Percentiles rank a stretch among this genome's conserved stretches.
These are phyloP conservation scores for Muntiacus reevesi DNA, from an alignment of 2,113 vertebrate species.

Conservation along the genomic window DNA sequence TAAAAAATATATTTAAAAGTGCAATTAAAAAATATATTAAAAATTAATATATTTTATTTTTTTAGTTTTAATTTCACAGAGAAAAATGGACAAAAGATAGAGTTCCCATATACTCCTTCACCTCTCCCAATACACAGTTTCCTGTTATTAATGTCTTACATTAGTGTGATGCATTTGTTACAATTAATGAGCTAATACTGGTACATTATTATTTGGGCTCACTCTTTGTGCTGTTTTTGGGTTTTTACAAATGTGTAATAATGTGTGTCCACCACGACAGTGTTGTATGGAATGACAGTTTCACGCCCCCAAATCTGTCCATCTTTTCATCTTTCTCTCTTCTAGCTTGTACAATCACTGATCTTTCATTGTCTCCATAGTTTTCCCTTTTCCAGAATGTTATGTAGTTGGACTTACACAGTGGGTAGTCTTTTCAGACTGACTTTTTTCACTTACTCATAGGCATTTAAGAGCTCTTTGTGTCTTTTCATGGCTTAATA, in stretches of 20 bases:
- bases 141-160: background rate
- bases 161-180: background rate
- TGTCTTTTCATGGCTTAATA: background rate
- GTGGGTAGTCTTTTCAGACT: background rate
- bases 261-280: no score
- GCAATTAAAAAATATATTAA: background rate
- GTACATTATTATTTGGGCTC: background rate
- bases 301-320: background rate
- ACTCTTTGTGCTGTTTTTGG: background rate
- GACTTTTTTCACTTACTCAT: background rate
- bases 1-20: background rate
- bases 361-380: background rate
- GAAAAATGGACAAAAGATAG: background rate
- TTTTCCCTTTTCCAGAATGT: background rate
- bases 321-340: no score
- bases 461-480: background rate
- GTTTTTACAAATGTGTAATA: background rate
- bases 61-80: background rate
- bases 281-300: background rate
- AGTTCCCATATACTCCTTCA: background rate
- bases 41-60: background rate
- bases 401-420: background rate
- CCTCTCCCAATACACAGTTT: no score
- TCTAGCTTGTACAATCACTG: background rate
- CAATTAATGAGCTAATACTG: background rate